Evolutionary conservation across 2,888 invertebrate species (phyloP).

Genomic region (Spicauda simplicius): DNA sequence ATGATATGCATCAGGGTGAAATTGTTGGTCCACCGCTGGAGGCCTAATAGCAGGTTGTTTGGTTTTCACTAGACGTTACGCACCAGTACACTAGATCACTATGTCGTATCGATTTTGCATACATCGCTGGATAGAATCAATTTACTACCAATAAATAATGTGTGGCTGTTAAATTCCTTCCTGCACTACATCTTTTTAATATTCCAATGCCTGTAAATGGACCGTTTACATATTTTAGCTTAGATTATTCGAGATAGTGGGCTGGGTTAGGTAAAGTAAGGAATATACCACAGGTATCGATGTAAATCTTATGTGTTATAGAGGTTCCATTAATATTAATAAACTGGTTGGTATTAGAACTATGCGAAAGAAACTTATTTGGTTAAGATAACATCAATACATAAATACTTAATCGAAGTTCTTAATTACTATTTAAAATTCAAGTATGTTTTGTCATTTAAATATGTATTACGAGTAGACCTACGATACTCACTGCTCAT

Average conservation of each 20-base stretch:
- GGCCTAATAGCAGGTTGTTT: conserved; percentile 78
- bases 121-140: conserved; percentile 25
- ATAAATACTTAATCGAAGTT: too few relatives aligned
- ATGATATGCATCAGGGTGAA: conserved; percentile 83
- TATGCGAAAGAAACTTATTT: too few relatives aligned
- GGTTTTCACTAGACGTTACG: conserved; percentile 81
- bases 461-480: too few relatives aligned
- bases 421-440: too few relatives aligned
- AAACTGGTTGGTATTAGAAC: neutral
- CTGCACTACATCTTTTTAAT: conserved; percentile 27
- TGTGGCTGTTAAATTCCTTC: conserved; percentile 19
- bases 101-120: conserved; percentile 31
- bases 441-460: too few relatives aligned
- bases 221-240: conserved; percentile 21
- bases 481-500: too few relatives aligned
- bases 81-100: conserved; percentile 51
- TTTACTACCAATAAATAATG: conserved; percentile 29
- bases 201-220: conserved; percentile 28
- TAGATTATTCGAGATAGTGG: conserved; percentile 5
- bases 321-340: conserved; percentile 1
- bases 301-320: conserved; percentile 7
- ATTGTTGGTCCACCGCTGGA: conserved; percentile 73
- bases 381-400: too few relatives aligned
- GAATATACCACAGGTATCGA: conserved; percentile 2
- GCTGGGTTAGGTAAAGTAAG: neutral